Percentiles rank a stretch among this genome's conserved stretches.
These are phyloP conservation scores for Macaria notata DNA, from an alignment of 2,888 invertebrate genomes.

Conservation along the genomic window DNA sequence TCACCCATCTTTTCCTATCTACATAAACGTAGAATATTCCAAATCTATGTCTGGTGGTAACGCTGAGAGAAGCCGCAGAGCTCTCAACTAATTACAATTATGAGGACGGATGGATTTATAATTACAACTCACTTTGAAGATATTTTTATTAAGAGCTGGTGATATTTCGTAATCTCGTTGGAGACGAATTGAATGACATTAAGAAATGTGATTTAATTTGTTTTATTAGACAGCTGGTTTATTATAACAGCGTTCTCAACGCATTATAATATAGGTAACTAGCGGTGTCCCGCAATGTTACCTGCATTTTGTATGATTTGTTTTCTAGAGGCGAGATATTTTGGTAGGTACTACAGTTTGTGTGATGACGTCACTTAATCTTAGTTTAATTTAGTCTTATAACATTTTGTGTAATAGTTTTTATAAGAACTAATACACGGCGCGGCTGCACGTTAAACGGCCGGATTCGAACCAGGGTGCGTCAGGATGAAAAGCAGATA, in stretches of 20 bases:
- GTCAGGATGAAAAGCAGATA: too few species aligned
- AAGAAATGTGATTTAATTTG: neutral
- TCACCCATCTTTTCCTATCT: neutral
- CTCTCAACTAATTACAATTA: slow-evolving; percentile 16
- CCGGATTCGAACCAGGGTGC: too few species aligned
- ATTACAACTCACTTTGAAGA: slow-evolving; percentile 2
- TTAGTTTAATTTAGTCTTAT: too few species aligned
- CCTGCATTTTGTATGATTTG: too few species aligned
- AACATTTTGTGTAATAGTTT: too few species aligned
- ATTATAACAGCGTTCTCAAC: neutral
- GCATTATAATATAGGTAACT: neutral
- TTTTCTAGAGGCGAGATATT: too few species aligned
- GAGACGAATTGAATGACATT: neutral
- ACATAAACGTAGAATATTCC: neutral
- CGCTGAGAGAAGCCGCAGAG: slow-evolving; percentile 1
- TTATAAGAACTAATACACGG: too few species aligned
- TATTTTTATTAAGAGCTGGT: neutral
- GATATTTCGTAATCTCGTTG: neutral
- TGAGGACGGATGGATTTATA: slow-evolving; percentile 18
- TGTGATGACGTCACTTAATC: too few species aligned
- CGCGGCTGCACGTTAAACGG: too few species aligned
- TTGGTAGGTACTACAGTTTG: too few species aligned
- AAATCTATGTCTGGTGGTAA: neutral
- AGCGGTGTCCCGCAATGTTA: too few species aligned
- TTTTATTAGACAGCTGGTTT: neutral